Conservation (phyloP, 2,888 invertebrate genomes). For the Hydroisotoma schaefferi region DNA sequence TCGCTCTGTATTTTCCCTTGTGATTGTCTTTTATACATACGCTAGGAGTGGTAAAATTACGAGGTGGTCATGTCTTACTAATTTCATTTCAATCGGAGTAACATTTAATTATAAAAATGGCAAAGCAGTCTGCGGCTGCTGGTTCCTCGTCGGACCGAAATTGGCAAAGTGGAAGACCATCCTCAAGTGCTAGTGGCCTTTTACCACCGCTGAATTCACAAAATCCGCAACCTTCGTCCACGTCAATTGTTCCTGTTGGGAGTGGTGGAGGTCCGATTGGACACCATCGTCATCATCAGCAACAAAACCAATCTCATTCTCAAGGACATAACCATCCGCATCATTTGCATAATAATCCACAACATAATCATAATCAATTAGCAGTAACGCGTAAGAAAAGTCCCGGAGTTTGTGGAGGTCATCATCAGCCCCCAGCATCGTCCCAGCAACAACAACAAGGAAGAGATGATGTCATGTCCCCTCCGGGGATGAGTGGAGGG, state of each 20-base stretch:
- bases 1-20: no score
- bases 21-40: no score
- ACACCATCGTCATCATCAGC: background rate
- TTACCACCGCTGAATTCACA: constrained; percentile 12
- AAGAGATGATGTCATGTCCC: constrained; percentile 31
- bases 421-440: constrained; percentile 16
- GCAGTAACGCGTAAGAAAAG: constrained; percentile 4
- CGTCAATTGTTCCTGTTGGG: constrained; percentile 13
- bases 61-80: no score
- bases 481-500: constrained; percentile 29
- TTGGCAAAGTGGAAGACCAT: constrained; percentile 19
- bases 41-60: no score
- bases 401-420: background rate
- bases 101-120: constrained; percentile 13
- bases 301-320: background rate
- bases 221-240: constrained; percentile 4
- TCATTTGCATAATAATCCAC: no score
- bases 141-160: constrained; percentile 9
- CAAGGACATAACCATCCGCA: no score
- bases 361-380: constrained; percentile 4
- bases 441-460: constrained; percentile 28
- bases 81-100: background rate
- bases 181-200: constrained; percentile 21
- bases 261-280: background rate
- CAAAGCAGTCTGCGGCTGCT: constrained; percentile 20